Evolutionary conservation across 2,113 vertebrate species (phyloP).

Genomic region (Bungarus multicinctus): DNA sequence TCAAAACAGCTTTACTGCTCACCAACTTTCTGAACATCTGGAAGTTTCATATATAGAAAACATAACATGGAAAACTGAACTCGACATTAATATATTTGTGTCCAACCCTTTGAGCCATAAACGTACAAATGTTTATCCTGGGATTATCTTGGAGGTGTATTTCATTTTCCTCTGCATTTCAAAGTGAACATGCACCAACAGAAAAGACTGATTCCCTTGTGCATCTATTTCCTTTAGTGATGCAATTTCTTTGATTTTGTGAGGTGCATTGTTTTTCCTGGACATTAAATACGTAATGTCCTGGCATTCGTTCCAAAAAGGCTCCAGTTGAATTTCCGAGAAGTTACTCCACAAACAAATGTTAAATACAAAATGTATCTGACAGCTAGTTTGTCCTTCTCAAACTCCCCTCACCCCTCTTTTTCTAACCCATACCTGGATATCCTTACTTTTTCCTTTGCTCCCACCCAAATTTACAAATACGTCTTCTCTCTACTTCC

Average conservation of each 20-base stretch:
- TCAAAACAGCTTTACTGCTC: neutral
- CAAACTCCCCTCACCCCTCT: neutral
- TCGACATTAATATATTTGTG: neutral
- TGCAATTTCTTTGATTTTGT: slow-evolving; percentile 56
- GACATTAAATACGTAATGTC: slow-evolving; percentile 12
- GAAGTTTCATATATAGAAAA: neutral
- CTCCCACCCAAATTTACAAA: neutral
- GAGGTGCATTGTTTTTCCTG: slow-evolving; percentile 35
- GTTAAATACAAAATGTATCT: slow-evolving; percentile 17
- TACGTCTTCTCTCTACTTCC: neutral
- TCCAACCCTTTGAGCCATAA: neutral
- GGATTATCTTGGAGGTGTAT: neutral
- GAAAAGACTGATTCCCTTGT: slow-evolving; percentile 43
- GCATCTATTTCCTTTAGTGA: slow-evolving; percentile 54
- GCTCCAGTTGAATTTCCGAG: slow-evolving; percentile 39
- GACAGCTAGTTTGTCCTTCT: slow-evolving; percentile 21
- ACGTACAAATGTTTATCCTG: neutral
- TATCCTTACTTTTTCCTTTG: slow-evolving; percentile 13
- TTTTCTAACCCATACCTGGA: neutral
- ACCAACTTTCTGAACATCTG: neutral
- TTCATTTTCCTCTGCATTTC: slow-evolving; percentile 37
- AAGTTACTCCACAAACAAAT: slow-evolving; percentile 28
- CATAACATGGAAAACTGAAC: neutral
- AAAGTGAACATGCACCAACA: slow-evolving; percentile 26
- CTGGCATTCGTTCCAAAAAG: slow-evolving; percentile 45